Evolutionary conservation across 1,140 invertebrate species (phyloP), one percentile per base, ranked within the genome.

Genomic region (Drosophila ercepeae): DNA sequence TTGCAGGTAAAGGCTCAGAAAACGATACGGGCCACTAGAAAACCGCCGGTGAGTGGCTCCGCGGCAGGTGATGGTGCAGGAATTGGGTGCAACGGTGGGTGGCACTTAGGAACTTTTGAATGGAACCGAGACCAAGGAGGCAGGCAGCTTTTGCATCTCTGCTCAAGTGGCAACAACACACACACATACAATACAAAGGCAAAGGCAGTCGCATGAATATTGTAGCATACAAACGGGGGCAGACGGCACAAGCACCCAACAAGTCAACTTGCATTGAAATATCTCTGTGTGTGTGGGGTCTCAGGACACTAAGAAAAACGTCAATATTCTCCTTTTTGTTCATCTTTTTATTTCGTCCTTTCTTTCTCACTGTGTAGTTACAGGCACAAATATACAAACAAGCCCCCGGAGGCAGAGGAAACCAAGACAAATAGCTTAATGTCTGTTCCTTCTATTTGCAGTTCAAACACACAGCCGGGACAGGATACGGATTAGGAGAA

Each of bases 391-490:
- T 34, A 51, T 45, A 29, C n/a, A 57, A 64, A 55, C 29, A n/a
- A 29, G 49, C 34, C 29, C 29, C 29, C n/a, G 27, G 18, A 34
- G 13, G 7, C 14, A 42, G 0, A 54, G 63, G 57, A 81, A 77
- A 73, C 82, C 75, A 69, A 81, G 82, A 88, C 82, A 86, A 86
- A 88, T 86, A 86, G 48, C 82, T 74, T 86, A 86, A 86, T 88
- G 81, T 64, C 82, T 88, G 39, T 53, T 67, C 21, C 60, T 81
- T 81, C 77, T 86, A 73, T 86, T 86, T 86, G 81, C 81, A 86
- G 81, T 74, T 86, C 68, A 86, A 88, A 86, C 82, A 86, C 19
- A 53, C 36, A 67, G 61, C 27, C 61, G 48, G 46, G 13, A 18
- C 25, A 16, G 46, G 25, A 32, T 9, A 21, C 9, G 46, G 46